phyloP scores from a whole-genome alignment of 1,140 invertebrate species.

The Hyles euphorbiae region DNA sequence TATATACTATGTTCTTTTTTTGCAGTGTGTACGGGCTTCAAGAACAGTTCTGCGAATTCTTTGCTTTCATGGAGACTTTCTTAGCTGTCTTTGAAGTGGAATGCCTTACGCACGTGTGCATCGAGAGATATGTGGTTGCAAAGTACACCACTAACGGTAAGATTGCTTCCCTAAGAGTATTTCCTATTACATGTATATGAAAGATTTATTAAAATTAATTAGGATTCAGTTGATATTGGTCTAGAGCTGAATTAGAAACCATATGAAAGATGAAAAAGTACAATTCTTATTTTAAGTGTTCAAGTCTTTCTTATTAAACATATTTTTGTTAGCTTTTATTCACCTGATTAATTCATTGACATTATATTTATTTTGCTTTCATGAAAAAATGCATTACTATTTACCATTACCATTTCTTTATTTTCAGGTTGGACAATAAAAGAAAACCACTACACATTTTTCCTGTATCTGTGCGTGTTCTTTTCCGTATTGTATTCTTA shows the following conservation, averaged over 20 bases:
- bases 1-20: not conserved
- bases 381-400: not conserved
- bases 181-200: not conserved
- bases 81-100: constrained; percentile 58
- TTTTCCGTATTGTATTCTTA: constrained; percentile 41
- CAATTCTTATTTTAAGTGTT: too few relatives aligned
- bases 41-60: constrained; percentile 36
- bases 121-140: constrained; percentile 59
- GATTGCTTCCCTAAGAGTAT: not conserved
- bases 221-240: too few relatives aligned
- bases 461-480: constrained; percentile 31
- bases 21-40: constrained; percentile 33
- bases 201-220: too few relatives aligned
- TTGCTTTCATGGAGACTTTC: constrained; percentile 56
- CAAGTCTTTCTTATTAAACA: too few relatives aligned
- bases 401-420: too few relatives aligned
- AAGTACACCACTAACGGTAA: constrained; percentile 56
- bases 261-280: too few relatives aligned
- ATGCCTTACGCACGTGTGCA: constrained; percentile 54
- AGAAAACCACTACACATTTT: constrained; percentile 42
- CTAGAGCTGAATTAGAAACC: too few relatives aligned
- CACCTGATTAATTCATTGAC: too few relatives aligned
- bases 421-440: constrained; percentile 48
- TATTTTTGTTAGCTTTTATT: too few relatives aligned
- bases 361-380: too few relatives aligned